phyloP scores from a whole-genome alignment of 2,888 invertebrate species.

The Calliscelio sp. region DNA sequence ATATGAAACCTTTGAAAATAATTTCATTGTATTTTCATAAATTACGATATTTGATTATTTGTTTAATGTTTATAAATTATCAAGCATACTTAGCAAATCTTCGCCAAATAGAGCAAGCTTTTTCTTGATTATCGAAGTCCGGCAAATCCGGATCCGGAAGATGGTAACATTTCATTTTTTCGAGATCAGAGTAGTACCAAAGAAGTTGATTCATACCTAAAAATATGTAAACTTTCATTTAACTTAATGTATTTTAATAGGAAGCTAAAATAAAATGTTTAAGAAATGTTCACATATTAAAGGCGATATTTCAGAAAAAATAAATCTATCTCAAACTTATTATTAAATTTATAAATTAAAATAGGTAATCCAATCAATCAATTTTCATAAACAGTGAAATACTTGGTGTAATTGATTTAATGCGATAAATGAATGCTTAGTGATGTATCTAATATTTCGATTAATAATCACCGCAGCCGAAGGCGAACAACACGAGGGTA shows the following conservation, averaged over 20 bases:
- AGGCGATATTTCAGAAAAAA: background rate
- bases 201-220: constrained; percentile 94
- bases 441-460: background rate
- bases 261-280: too few species aligned
- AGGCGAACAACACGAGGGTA: constrained; percentile 96
- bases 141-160: constrained; percentile 89
- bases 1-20: constrained; percentile 15
- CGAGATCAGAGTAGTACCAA: constrained; percentile 97
- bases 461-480: constrained; percentile 93
- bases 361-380: background rate
- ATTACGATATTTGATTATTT: too few species aligned
- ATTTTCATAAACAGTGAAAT: constrained; percentile 1
- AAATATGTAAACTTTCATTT: background rate
- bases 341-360: too few species aligned
- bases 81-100: constrained; percentile 93
- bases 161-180: constrained; percentile 94
- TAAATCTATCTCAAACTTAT: too few species aligned
- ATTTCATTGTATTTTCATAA: too few species aligned
- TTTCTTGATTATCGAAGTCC: constrained; percentile 94
- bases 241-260: too few species aligned
- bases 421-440: constrained; percentile 8
- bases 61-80: background rate
- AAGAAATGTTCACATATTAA: too few species aligned
- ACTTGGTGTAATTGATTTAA: background rate
- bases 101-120: constrained; percentile 95